phyloP scores from a whole-genome alignment of 2,113 vertebrate genomes.

The Odobenus rosmarus region DNA sequence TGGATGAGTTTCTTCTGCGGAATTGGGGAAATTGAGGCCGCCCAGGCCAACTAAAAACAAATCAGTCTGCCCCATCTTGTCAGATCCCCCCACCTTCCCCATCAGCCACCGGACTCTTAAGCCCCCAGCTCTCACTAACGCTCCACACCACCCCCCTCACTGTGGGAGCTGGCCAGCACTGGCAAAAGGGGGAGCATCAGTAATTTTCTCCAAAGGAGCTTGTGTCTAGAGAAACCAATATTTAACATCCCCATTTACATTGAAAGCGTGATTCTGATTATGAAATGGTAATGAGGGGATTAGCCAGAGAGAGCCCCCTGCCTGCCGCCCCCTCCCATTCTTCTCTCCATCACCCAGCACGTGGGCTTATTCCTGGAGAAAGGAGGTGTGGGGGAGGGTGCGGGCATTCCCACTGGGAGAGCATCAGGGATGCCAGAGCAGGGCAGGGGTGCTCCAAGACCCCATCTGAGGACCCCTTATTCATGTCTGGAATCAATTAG shows the following conservation, averaged over 20 bases:
- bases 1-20: not conserved
- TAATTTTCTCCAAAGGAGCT: constrained; percentile 78
- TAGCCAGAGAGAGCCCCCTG: constrained; percentile 68
- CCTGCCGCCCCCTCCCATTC: not conserved
- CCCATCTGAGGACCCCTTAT: constrained; percentile 14
- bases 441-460: constrained; percentile 64
- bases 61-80: not conserved
- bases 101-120: not conserved
- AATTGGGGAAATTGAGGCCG: constrained; percentile 15
- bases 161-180: not conserved
- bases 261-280: constrained; percentile 83
- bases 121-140: not conserved
- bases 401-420: constrained; percentile 20
- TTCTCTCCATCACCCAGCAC: not conserved
- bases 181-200: constrained; percentile 54
- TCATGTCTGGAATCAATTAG: constrained; percentile 65
- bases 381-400: not conserved
- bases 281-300: constrained; percentile 83
- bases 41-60: not conserved
- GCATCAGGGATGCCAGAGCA: constrained; percentile 72
- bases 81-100: not conserved
- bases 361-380: constrained; percentile 32
- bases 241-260: constrained; percentile 84
- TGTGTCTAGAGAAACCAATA: constrained; percentile 78
- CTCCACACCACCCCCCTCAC: not conserved